Evolutionary conservation across 2,113 vertebrate species (phyloP).

Genomic region (Dipodomys ordii): DNA sequence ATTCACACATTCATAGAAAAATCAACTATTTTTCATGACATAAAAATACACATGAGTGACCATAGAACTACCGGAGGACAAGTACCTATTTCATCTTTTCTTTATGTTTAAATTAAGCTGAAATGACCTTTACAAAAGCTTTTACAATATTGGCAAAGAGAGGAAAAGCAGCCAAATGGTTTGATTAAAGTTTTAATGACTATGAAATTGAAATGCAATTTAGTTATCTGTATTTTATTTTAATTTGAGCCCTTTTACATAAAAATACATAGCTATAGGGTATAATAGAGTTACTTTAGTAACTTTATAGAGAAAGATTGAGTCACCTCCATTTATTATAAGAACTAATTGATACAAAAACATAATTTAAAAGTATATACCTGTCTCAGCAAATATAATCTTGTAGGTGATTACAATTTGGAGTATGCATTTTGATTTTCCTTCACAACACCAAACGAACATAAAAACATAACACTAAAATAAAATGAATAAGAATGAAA

Average conservation of each 20-base stretch:
- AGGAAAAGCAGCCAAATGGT: slow-evolving; percentile 48
- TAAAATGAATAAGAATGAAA: neutral
- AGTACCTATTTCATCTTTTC: slow-evolving; percentile 50
- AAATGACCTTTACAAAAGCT: slow-evolving; percentile 52
- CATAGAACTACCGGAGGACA: slow-evolving; percentile 78
- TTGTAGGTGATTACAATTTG: slow-evolving; percentile 6
- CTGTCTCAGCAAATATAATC: slow-evolving; percentile 43
- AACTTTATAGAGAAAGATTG: neutral
- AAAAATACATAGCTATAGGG: neutral
- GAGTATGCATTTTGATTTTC: neutral
- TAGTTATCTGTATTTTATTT: slow-evolving; percentile 36
- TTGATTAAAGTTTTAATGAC: slow-evolving; percentile 73
- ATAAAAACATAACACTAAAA: neutral
- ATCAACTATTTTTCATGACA: slow-evolving; percentile 77
- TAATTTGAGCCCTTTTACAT: slow-evolving; percentile 50
- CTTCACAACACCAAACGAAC: neutral
- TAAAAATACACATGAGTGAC: slow-evolving; percentile 73
- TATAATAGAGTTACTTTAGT: slow-evolving; percentile 34
- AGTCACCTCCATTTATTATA: slow-evolving; percentile 34
- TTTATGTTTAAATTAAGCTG: slow-evolving; percentile 61
- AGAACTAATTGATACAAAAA: slow-evolving; percentile 15
- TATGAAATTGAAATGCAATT: slow-evolving; percentile 42
- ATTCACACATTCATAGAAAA: slow-evolving; percentile 79
- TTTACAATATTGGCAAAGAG: slow-evolving; percentile 40
- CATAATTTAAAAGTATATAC: slow-evolving; percentile 31